Percentiles rank a stretch among this genome's conserved stretches.
phyloP scores from a whole-genome alignment of 2,113 vertebrate genomes.

The Eidolon helvum region DNA sequence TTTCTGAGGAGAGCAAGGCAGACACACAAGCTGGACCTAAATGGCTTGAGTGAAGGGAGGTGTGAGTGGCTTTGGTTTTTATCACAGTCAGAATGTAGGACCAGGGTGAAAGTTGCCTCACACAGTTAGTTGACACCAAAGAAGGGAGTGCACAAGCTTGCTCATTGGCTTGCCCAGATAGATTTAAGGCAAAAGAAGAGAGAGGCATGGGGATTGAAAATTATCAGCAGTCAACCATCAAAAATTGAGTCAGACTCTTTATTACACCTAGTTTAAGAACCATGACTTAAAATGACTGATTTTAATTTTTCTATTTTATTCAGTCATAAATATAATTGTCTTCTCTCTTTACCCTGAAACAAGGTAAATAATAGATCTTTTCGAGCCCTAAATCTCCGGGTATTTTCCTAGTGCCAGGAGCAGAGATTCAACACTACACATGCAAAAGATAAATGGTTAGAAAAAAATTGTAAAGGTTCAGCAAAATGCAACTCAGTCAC shows the following conservation, averaged over 20 bases:
- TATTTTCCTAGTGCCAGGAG: neutral
- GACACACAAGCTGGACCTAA: neutral
- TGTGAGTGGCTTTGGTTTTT: neutral
- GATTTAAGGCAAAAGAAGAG: neutral
- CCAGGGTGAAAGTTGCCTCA: neutral
- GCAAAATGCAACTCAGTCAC: neutral
- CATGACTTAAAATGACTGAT: neutral
- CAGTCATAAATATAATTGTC: neutral
- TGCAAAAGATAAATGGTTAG: neutral
- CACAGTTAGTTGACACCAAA: neutral
- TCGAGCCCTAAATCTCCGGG: neutral
- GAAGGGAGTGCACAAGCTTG: neutral
- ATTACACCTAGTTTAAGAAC: neutral
- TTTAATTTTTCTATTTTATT: neutral
- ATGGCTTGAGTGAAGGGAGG: neutral
- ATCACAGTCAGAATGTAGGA: neutral
- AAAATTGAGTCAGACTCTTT: neutral
- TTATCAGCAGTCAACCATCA: neutral
- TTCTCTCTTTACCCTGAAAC: neutral
- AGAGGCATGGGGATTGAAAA: neutral
- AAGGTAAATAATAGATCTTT: neutral
- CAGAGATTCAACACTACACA: neutral
- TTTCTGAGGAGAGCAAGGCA: neutral
- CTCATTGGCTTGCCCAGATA: neutral
- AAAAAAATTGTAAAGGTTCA: neutral